phyloP scores from a whole-genome alignment of 2,797 vertebrate genomes.

The Darevskia nairensis region DNA sequence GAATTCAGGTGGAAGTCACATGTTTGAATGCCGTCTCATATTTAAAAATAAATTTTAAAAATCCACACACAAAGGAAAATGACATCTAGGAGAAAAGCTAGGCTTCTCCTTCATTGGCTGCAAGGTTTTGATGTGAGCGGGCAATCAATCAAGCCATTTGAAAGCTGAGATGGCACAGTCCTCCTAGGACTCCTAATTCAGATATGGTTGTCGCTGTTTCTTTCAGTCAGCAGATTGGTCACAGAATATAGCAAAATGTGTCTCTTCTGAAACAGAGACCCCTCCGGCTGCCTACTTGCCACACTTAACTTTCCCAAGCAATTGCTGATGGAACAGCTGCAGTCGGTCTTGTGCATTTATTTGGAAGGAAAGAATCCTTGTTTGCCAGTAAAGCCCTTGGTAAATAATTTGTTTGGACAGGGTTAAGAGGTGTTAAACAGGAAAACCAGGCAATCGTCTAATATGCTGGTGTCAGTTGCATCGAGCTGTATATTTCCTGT shows the following conservation, averaged over 20 bases:
- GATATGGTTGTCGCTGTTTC: neutral
- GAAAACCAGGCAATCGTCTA: conserved; percentile 59
- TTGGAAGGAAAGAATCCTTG: conserved; percentile 61
- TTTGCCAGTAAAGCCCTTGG: conserved; percentile 60
- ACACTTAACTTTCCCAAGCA: conserved; percentile 49
- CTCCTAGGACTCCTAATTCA: neutral
- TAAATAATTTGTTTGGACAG: conserved; percentile 69
- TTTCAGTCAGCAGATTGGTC: neutral
- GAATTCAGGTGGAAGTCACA: neutral
- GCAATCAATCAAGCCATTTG: neutral
- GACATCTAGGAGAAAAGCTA: neutral
- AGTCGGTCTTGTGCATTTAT: conserved; percentile 57
- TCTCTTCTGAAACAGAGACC: conserved; percentile 1
- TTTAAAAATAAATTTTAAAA: neutral
- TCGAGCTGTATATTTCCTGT: neutral
- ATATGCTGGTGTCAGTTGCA: conserved; percentile 43
- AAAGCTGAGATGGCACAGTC: neutral
- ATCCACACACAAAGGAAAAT: neutral
- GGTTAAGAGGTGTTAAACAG: conserved; percentile 61
- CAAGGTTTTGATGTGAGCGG: neutral
- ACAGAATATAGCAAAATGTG: neutral
- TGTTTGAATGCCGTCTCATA: neutral
- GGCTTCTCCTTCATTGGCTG: neutral
- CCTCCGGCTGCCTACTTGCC: conserved; percentile 35
- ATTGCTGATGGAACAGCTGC: conserved; percentile 42